These are phyloP conservation scores for Drosophila tripunctata DNA, from an alignment of 2,888 invertebrate species.

Conservation along the genomic window DNA sequence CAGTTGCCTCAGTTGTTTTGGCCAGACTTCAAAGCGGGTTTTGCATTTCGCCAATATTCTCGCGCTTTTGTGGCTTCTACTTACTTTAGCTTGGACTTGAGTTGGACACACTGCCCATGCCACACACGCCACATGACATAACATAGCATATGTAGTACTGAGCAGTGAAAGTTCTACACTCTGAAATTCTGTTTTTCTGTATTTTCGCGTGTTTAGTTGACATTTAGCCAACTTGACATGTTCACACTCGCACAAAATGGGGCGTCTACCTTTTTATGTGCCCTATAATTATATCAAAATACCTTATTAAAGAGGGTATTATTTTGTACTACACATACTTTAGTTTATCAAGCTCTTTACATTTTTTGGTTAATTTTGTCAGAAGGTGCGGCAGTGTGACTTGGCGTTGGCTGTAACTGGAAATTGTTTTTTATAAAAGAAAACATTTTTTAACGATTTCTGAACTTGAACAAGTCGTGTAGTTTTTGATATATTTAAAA, in stretches of 20 bases:
- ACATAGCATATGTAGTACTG: conserved; percentile 54
- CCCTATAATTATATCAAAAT: conserved; percentile 52
- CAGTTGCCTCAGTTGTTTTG: conserved; percentile 55
- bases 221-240: conserved; percentile 82
- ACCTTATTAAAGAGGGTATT: conserved; percentile 51
- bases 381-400: conserved; percentile 50
- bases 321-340: conserved; percentile 6
- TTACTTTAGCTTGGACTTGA: neutral
- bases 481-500: too few species aligned
- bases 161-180: conserved; percentile 80
- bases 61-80: conserved; percentile 79
- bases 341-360: neutral
- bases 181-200: conserved; percentile 49
- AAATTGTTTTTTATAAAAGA: too few species aligned
- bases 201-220: conserved; percentile 81
- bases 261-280: conserved; percentile 69
- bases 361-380: conserved; percentile 23
- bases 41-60: conserved; percentile 76
- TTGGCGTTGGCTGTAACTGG: too few species aligned
- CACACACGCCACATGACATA: conserved; percentile 11
- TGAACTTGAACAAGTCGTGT: too few species aligned
- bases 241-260: conserved; percentile 72
- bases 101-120: too few species aligned
- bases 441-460: too few species aligned
- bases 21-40: conserved; percentile 75